A percentile compares a stretch with the other conserved stretches of the same genome.
Evolutionary conservation across 2,797 vertebrate species (phyloP).

Genomic region (Acipenser ruthenus): DNA sequence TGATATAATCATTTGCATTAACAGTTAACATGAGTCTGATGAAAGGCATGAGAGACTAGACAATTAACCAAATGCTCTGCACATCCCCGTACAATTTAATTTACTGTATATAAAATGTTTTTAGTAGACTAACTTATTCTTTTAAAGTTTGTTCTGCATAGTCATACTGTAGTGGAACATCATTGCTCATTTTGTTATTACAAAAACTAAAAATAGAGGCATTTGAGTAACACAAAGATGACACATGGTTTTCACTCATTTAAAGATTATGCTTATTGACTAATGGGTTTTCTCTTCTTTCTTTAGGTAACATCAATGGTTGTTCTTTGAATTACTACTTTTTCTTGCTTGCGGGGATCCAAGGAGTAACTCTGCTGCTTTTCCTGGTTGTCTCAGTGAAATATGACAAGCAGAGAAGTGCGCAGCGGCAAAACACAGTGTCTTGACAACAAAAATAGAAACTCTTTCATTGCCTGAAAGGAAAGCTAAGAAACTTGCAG

Average conservation of each 20-base stretch:
- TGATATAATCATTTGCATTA: no score
- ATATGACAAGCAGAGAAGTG: slow-evolving; percentile 69
- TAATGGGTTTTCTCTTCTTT: slow-evolving; percentile 14
- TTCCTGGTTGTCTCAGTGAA: slow-evolving; percentile 88
- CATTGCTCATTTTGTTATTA: no score
- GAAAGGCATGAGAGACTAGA: no score
- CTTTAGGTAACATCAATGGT: slow-evolving; percentile 86
- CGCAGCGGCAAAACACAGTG: background rate
- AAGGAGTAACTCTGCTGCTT: slow-evolving; percentile 81
- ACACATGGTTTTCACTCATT: slow-evolving; percentile 28
- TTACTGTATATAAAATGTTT: no score
- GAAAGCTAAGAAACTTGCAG: background rate
- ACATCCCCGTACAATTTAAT: no score
- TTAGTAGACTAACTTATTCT: no score
- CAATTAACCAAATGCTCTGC: no score
- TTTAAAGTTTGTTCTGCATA: no score
- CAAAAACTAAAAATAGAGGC: slow-evolving; percentile 4
- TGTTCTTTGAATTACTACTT: slow-evolving; percentile 93
- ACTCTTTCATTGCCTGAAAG: no score
- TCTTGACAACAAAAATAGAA: background rate
- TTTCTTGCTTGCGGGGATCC: slow-evolving; percentile 88
- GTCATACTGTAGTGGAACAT: no score
- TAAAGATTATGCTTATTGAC: slow-evolving; percentile 22
- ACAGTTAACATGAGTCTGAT: no score
- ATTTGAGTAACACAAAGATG: slow-evolving; percentile 7